phyloP scores from a whole-genome alignment of 1,140 invertebrate genomes.

The Liolophura sinensis region DNA sequence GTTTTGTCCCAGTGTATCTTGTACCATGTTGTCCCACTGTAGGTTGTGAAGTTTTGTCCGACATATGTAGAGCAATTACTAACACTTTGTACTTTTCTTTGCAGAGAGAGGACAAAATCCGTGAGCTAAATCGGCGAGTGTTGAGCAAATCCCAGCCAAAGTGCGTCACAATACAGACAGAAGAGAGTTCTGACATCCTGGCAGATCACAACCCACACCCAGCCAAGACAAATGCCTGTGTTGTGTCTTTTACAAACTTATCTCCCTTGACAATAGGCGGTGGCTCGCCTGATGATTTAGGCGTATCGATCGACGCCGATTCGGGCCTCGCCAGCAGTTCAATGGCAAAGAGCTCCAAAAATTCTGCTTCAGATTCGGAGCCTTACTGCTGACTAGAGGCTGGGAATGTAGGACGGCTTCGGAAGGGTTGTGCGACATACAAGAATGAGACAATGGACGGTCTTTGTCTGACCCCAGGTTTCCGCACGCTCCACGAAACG shows the following conservation, averaged over 20 bases:
- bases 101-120: too few species aligned
- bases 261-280: background rate
- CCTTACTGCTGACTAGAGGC: slow-evolving; percentile 17
- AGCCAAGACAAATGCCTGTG: background rate
- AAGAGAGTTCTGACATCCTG: background rate
- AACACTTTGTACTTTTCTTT: too few species aligned
- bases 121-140: too few species aligned
- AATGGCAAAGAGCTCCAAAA: slow-evolving; percentile 17
- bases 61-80: too few species aligned
- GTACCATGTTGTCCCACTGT: too few species aligned
- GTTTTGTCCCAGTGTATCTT: too few species aligned
- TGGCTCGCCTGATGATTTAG: background rate
- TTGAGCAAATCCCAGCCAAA: slow-evolving; percentile 4
- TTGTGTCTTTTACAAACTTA: background rate
- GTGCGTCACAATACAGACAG: slow-evolving; percentile 10
- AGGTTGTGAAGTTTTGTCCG: too few species aligned
- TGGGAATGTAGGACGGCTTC: too few species aligned
- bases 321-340: slow-evolving; percentile 4
- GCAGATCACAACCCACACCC: background rate
- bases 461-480: too few species aligned
- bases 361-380: slow-evolving; percentile 18
- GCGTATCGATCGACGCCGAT: background rate
- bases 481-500: too few species aligned
- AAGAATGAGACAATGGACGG: too few species aligned
- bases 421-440: too few species aligned